These are phyloP conservation scores for Bungarus multicinctus DNA, from an alignment of 2,113 vertebrate genomes.

Conservation along the genomic window DNA sequence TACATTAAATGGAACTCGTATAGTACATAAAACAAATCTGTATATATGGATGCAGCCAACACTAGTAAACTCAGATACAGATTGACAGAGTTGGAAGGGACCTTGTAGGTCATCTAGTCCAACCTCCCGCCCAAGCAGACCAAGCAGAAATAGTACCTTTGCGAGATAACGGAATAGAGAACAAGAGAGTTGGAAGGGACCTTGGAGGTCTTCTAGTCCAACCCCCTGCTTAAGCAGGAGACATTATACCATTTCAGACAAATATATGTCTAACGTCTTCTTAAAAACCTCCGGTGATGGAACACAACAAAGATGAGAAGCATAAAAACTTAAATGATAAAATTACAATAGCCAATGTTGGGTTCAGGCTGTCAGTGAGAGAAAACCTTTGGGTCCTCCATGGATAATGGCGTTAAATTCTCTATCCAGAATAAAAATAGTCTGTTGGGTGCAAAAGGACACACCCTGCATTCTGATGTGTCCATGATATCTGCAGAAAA, in stretches of 20 bases:
- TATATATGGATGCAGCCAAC: neutral
- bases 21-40: neutral
- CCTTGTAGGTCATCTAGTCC: too few species aligned
- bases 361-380: too few species aligned
- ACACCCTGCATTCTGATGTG: neutral
- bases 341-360: too few species aligned
- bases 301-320: neutral
- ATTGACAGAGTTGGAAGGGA: too few species aligned
- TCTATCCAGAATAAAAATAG: neutral
- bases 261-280: neutral
- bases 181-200: too few species aligned
- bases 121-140: too few species aligned
- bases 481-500: neutral
- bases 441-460: neutral
- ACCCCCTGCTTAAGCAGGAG: neutral
- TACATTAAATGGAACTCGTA: neutral
- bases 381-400: neutral
- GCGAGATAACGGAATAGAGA: too few species aligned
- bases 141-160: neutral
- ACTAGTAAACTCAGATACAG: neutral
- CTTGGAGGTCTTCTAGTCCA: neutral
- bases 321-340: too few species aligned
- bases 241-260: neutral
- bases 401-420: neutral
- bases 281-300: neutral